Conservation (phyloP, 2,797 vertebrate genomes). For the Lepidocolaptes lacrymiger region DNA sequence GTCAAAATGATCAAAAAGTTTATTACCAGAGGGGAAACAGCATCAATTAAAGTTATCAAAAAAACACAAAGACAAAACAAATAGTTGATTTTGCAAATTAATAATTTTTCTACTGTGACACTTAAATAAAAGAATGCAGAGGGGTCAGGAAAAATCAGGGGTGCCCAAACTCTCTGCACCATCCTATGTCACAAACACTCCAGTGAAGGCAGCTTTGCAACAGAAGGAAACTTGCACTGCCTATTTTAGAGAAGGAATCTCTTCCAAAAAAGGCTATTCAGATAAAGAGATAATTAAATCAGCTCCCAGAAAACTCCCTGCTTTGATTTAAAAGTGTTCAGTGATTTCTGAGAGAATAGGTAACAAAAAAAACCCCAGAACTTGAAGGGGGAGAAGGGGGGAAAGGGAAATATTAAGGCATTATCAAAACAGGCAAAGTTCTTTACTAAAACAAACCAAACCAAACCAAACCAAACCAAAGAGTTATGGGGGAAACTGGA, state of each 20-base stretch:
- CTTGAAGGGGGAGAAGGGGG: fast-evolving
- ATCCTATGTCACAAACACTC: neutral
- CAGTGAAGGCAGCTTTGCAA: neutral
- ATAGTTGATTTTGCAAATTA: neutral
- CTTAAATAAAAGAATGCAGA: neutral
- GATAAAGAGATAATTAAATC: neutral
- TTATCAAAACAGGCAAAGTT: neutral
- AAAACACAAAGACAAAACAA: neutral
- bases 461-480: no score
- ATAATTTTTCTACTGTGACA: neutral
- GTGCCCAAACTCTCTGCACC: neutral
- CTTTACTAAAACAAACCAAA: neutral
- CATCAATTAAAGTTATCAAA: neutral
- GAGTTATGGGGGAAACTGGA: neutral
- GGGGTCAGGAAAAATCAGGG: neutral
- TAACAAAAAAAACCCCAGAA: neutral
- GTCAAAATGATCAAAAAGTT: neutral
- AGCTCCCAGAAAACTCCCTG: neutral
- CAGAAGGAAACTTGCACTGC: neutral
- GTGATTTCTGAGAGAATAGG: neutral
- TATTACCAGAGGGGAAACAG: neutral
- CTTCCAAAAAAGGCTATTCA: neutral
- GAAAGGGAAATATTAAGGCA: neutral
- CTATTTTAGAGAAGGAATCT: neutral
- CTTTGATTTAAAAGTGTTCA: neutral